Percentiles rank a stretch among this genome's conserved stretches.
Conservation (phyloP, 2,113 vertebrate species). For the Callionymus lyra region DNA sequence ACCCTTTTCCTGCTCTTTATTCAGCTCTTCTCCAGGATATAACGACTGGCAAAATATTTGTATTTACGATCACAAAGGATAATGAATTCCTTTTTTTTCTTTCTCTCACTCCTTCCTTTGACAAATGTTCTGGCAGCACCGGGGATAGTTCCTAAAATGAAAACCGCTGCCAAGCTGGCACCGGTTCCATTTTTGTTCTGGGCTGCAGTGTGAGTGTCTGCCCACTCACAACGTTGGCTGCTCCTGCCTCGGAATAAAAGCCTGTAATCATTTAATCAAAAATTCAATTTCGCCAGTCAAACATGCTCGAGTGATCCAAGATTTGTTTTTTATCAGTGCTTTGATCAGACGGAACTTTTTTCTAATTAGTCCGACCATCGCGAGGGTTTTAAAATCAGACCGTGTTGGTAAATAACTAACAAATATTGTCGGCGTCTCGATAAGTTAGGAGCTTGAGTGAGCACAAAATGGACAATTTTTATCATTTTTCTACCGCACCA, state of each 20-base stretch:
- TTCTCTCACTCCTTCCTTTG: conserved; percentile 18
- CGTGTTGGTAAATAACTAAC: too few species aligned
- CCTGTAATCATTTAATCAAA: conserved; percentile 24
- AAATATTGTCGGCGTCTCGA: too few species aligned
- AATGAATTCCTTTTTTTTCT: neutral
- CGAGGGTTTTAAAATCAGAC: too few species aligned
- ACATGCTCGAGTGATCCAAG: conserved; percentile 22
- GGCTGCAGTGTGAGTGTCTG: conserved; percentile 39
- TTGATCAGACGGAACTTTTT: too few species aligned
- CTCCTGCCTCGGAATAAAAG: conserved; percentile 12
- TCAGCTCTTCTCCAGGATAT: too few species aligned
- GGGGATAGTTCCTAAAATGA: conserved; percentile 26
- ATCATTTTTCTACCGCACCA: too few species aligned
- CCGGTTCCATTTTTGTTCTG: conserved; percentile 40
- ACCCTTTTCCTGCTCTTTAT: too few species aligned
- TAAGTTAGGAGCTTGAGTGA: too few species aligned
- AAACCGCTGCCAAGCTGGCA: conserved; percentile 52
- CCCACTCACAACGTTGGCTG: conserved; percentile 43
- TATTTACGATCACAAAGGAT: too few species aligned
- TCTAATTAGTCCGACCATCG: too few species aligned
- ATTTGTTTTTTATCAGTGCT: conserved; percentile 6
- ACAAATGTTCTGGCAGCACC: conserved; percentile 42
- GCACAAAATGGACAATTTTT: too few species aligned
- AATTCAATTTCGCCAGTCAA: conserved; percentile 24
- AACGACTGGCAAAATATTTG: too few species aligned